Evolutionary conservation across 2,113 vertebrate genomes (phyloP), one percentile per base, ranked within the genome.

Genomic region (Salvelinus sp.): DNA sequence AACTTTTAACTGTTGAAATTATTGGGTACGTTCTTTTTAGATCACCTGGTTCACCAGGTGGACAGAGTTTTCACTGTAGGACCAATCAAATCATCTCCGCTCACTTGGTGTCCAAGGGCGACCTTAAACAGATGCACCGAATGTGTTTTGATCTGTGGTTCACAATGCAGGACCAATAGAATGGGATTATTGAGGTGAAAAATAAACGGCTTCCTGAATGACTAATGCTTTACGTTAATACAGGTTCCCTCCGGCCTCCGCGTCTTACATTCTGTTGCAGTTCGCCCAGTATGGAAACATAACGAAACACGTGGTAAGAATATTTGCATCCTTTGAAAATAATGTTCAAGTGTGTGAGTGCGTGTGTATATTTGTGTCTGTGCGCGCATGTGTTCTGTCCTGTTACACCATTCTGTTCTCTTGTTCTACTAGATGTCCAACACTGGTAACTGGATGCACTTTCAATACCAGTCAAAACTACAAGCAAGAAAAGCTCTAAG

Each of bases 201-300:
- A 18, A 54, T 62, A 10, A 3, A 22, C 58, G 0, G 7, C 20
- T 22, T 62, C 68, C 44, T 69, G 7, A 30, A 33, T 33, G 28
- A 12, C 9, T 33, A 62, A 2, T 16, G 68, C 62, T 77, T 72
- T 81, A 85, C 0, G 9, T 70, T 62, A 78, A 78, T 86, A 77
- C 85, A 99, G 98, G 70, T 99, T 98, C 87, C 96, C 98, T 82
- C 97, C 97, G 65, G 97, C 96, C 13, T 97, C 98, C 0, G 97
- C 97, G 76, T 99, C 98, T 0, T 99, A 97, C 86, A 98, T 99
- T 90, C 94, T 98, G 71, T 85, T 99, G 25, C 98, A 99, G 84
- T 99, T 99, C 77, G 95, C 98, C 83, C 97, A 99, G 69, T 99
- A 99, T 75, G 98, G 98, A 83, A 98, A 98, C 90, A 96, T 99